Evolutionary conservation across 2,113 vertebrate genomes (phyloP), one percentile per base, ranked within the genome.

Genomic region (Pavo muticus): DNA sequence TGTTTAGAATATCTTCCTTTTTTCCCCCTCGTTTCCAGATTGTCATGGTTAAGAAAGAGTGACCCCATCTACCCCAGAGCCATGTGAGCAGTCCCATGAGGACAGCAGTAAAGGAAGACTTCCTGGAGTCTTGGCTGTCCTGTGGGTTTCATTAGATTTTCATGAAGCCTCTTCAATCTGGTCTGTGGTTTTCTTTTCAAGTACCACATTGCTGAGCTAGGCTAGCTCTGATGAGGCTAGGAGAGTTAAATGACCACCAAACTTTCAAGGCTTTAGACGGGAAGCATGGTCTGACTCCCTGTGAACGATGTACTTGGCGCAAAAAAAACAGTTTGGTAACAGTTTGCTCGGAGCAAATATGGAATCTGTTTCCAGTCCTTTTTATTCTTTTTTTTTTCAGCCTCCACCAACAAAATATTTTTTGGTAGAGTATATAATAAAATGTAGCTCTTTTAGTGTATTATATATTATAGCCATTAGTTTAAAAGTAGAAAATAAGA

Each of bases 31-130:
- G 7, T 57, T 67, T 47, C 19, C 27, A 54, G 50, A n/a, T 2
- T 56, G 17, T 7, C 61, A 24, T 24, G 3, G 6, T 44, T 90
- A 45, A 81, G 42, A 44, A 0, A 3, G 8, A 10, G 32, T 35
- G 25, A 52, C 29, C 35, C 13, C 4, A 23, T 7, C 57, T 59
- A 11, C 29, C 39, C 42, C 78, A 57, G 50, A 47, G 10, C 47
- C 15, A 40, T 6, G 5, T 8, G 30, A 44, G 7, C 8, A 23
- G 50, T 40, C 70, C n/a, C 9, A 6, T 0, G 6, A 74, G 52
- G 45, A 27, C 16, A 48, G 39, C 8, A 59, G 45, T 23, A 60
- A 65, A 42, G 32, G n/a, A 77, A 75, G 30, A 8, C 10, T 10
- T 20, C 44, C 35, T 68, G 30, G 56, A 74, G 29, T 37, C 27